phyloP scores from a whole-genome alignment of 2,113 vertebrate species.

The Catagonus wagneri region DNA sequence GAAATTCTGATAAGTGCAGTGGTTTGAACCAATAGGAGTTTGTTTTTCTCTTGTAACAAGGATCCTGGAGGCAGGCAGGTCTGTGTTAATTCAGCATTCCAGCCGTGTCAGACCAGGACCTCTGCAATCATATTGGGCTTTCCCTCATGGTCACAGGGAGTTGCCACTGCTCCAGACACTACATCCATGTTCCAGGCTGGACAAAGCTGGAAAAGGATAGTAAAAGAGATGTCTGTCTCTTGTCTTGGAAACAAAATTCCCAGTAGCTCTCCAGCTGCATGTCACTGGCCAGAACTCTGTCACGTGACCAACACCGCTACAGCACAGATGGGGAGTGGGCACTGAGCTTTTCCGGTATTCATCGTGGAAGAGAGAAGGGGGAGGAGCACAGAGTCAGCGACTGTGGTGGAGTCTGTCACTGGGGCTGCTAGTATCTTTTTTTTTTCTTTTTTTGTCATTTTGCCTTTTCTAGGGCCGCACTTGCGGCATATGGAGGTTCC shows the following conservation, averaged over 20 bases:
- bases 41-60: not conserved
- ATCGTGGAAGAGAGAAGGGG: rapidly evolving
- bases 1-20: not conserved
- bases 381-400: rapidly evolving
- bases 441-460: too few relatives aligned
- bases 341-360: rapidly evolving
- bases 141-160: not conserved
- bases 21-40: not conserved
- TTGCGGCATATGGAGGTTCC: too few relatives aligned
- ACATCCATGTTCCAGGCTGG: too few relatives aligned
- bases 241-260: not conserved
- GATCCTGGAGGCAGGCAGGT: not conserved
- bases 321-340: not conserved
- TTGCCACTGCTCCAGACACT: not conserved
- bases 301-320: rapidly evolving
- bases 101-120: not conserved
- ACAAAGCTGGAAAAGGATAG: not conserved
- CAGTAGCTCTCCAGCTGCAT: not conserved
- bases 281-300: not conserved
- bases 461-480: too few relatives aligned
- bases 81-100: not conserved
- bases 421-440: too few relatives aligned
- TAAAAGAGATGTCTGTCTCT: not conserved
- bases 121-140: not conserved
- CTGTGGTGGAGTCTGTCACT: not conserved